These are phyloP conservation scores for Podarcis raffonei DNA, from an alignment of 2,113 vertebrate genomes.

Conservation along the genomic window DNA sequence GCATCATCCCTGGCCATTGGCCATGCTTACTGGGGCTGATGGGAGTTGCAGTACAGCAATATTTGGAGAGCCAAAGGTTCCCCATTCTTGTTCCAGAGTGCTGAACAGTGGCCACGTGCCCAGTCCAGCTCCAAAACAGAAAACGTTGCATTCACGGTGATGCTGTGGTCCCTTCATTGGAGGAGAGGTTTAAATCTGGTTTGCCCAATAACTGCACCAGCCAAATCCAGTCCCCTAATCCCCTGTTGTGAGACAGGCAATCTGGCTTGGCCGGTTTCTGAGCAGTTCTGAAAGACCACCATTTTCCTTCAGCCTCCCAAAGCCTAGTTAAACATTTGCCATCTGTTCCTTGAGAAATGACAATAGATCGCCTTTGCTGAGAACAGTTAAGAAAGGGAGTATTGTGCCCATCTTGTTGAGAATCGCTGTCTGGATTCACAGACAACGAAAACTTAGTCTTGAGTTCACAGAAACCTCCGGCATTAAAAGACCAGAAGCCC, in stretches of 20 bases:
- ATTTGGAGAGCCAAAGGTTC: too few relatives aligned
- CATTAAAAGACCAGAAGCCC: neutral
- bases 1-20: too few relatives aligned
- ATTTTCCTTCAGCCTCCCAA: neutral
- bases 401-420: neutral
- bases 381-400: slow-evolving; percentile 13
- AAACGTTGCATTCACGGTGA: neutral
- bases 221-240: too few relatives aligned
- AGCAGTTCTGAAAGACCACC: neutral
- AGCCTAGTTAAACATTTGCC: slow-evolving; percentile 33
- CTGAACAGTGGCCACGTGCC: neutral
- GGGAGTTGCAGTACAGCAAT: too few relatives aligned
- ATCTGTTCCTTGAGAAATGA: neutral
- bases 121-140: neutral
- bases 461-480: neutral
- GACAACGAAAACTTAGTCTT: neutral
- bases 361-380: neutral
- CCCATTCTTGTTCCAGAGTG: too few relatives aligned
- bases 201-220: neutral
- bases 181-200: neutral
- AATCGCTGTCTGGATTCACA: neutral
- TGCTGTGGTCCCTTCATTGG: neutral
- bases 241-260: neutral
- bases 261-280: neutral
- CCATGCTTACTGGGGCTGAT: too few relatives aligned